Evolutionary conservation across 2,888 invertebrate genomes (phyloP).

Genomic region (Lamellibrachia columna): DNA sequence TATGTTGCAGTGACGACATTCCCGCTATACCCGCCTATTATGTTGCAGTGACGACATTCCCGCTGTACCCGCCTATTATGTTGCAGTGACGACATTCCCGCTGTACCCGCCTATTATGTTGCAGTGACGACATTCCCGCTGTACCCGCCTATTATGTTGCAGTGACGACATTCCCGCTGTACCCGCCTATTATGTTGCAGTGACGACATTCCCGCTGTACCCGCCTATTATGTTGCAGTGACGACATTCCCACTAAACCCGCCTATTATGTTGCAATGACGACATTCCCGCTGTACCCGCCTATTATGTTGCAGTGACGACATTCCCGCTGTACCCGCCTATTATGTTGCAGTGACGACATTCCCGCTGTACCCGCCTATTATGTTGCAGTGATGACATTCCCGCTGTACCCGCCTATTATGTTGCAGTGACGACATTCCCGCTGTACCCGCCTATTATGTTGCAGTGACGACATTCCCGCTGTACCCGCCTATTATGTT

Average conservation of each 20-base stretch:
- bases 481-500: background rate
- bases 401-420: background rate
- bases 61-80: background rate
- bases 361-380: background rate
- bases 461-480: background rate
- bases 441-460: background rate
- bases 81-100: background rate
- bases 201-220: background rate
- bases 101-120: background rate
- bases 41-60: background rate
- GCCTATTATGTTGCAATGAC: background rate
- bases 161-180: background rate
- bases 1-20: background rate
- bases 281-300: background rate
- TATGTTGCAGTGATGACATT: background rate
- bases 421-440: background rate
- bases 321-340: background rate
- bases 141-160: background rate
- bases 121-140: background rate
- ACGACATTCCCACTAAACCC: background rate
- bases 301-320: background rate
- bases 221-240: background rate
- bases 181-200: background rate
- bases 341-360: background rate
- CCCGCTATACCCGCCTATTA: background rate